Percentiles rank a stretch among this genome's conserved stretches.
Conservation (phyloP, 2,888 invertebrate genomes). For the Baronia brevicornis region DNA sequence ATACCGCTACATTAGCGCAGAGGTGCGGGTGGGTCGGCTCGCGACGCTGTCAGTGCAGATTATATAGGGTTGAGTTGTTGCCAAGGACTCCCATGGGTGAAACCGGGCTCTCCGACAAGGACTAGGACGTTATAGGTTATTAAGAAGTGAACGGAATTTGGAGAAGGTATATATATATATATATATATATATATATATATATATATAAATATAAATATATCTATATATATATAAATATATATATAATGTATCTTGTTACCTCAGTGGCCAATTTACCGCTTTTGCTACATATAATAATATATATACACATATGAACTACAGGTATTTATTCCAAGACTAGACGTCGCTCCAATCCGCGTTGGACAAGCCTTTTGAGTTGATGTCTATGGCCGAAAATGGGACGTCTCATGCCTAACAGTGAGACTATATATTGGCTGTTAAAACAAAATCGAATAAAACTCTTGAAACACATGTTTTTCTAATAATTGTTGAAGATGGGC, state of each 20-base stretch:
- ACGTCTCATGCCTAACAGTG: too few species aligned
- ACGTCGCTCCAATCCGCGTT: too few species aligned
- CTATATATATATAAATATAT: not conserved
- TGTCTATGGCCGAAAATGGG: too few species aligned
- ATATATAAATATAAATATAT: not conserved
- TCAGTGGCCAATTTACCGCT: too few species aligned
- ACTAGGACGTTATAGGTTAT: slow-evolving; percentile 18
- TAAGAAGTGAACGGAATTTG: slow-evolving; percentile 8
- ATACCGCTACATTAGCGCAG: slow-evolving; percentile 26
- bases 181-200: not conserved
- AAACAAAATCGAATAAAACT: too few species aligned
- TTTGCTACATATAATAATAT: too few species aligned
- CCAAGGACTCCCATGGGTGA: slow-evolving; percentile 49
- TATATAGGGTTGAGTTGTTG: slow-evolving; percentile 38
- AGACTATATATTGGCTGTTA: too few species aligned
- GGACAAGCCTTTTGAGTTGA: too few species aligned
- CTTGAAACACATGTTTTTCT: too few species aligned
- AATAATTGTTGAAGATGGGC: too few species aligned
- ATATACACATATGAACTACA: too few species aligned
- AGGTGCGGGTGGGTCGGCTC: slow-evolving; percentile 19
- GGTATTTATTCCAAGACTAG: too few species aligned
- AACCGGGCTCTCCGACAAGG: slow-evolving; percentile 24
- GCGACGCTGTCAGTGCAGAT: slow-evolving; percentile 37
- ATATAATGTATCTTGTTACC: not conserved
- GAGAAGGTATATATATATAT: slow-evolving; percentile 5